phyloP scores from a whole-genome alignment of 2,113 vertebrate genomes.

The Dromiciops gliroides region DNA sequence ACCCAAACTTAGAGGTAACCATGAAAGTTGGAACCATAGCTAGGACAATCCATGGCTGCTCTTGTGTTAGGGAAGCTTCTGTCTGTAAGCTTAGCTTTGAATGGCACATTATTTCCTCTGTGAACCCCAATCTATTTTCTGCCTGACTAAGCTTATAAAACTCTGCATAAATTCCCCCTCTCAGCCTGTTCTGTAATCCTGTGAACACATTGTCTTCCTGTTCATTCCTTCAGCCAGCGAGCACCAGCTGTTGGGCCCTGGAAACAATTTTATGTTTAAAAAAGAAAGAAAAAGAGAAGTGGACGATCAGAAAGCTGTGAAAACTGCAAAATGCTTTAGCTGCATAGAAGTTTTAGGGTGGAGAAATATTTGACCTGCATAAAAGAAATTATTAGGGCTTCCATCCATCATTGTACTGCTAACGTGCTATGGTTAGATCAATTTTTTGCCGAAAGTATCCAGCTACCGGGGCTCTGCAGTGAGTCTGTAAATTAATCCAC shows the following conservation, averaged over 20 bases:
- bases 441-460: conserved; percentile 62
- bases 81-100: conserved; percentile 82
- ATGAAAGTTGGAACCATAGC: conserved; percentile 59
- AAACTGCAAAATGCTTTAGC: conserved; percentile 71
- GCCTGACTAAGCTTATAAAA: conserved; percentile 90
- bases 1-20: conserved; percentile 53
- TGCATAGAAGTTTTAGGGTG: conserved; percentile 52
- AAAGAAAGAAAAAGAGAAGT: not conserved
- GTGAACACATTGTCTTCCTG: conserved; percentile 82
- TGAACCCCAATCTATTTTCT: conserved; percentile 91
- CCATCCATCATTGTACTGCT: conserved; percentile 57
- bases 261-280: conserved; percentile 80
- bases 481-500: conserved; percentile 69
- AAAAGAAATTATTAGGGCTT: conserved; percentile 66
- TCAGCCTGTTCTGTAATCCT: conserved; percentile 82
- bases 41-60: conserved; percentile 64
- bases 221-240: conserved; percentile 81
- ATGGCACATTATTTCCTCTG: conserved; percentile 88
- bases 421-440: conserved; percentile 46
- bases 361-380: conserved; percentile 70
- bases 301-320: conserved; percentile 76
- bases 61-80: conserved; percentile 72
- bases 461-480: conserved; percentile 31
- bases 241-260: conserved; percentile 80
- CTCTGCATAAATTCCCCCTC: conserved; percentile 89